These are phyloP conservation scores for Megaustenia siamemsis DNA, from an alignment of 2,888 invertebrate genomes.

Conservation along the genomic window DNA sequence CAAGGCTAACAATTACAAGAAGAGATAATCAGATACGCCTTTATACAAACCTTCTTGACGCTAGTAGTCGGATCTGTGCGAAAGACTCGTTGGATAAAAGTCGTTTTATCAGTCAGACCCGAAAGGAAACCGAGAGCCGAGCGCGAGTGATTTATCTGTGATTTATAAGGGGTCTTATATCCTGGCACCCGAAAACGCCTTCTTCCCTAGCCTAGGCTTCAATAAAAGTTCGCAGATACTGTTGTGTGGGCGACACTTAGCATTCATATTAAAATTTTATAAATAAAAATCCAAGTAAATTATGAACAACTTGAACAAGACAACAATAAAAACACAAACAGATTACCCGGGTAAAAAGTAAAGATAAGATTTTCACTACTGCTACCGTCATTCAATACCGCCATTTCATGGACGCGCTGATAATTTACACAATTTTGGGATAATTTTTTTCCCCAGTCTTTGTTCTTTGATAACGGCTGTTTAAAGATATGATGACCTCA, in stretches of 20 bases:
- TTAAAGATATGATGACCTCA: conserved; percentile 9
- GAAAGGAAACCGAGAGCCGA: conserved; percentile 7
- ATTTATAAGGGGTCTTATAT: conserved; percentile 33
- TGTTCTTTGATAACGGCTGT: background rate
- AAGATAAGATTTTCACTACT: background rate
- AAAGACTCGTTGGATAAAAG: conserved; percentile 21
- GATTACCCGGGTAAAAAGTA: background rate
- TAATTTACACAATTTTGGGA: background rate
- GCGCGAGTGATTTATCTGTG: conserved; percentile 37
- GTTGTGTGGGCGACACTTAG: conserved; percentile 12
- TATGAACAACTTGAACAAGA: background rate
- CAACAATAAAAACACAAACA: background rate
- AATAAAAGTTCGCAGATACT: background rate
- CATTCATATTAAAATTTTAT: background rate
- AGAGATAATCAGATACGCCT: conserved; percentile 16
- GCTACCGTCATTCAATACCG: background rate
- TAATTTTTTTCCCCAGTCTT: background rate
- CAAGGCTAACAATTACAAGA: background rate
- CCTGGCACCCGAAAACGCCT: background rate
- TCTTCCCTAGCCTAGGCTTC: background rate
- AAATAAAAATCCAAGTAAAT: background rate
- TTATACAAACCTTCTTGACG: background rate
- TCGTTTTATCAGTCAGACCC: conserved; percentile 22
- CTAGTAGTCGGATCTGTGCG: conserved; percentile 6
- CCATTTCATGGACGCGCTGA: background rate